These are phyloP conservation scores for Microplitis mediator DNA, from an alignment of 1,140 invertebrate genomes.

Conservation along the genomic window DNA sequence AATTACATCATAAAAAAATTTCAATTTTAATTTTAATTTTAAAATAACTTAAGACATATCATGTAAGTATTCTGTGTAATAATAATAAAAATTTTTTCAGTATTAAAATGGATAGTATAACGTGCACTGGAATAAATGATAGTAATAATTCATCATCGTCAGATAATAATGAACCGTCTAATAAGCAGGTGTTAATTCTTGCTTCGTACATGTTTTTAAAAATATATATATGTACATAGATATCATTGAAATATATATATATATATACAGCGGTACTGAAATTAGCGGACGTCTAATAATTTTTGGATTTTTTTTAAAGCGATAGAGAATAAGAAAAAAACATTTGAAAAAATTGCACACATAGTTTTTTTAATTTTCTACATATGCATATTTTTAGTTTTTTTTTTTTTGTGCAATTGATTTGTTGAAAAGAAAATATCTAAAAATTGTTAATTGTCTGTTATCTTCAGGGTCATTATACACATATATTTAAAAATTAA, in stretches of 20 bases:
- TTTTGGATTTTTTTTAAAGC: too few species aligned
- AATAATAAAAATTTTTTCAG: slow-evolving; percentile 19
- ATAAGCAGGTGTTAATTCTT: slow-evolving; percentile 32
- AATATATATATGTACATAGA: not conserved
- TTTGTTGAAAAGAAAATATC: too few species aligned
- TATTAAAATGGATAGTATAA: slow-evolving; percentile 17
- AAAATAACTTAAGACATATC: not conserved
- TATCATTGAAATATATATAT: slow-evolving; percentile 2
- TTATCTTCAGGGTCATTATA: too few species aligned
- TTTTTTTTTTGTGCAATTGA: too few species aligned
- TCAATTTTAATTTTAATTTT: slow-evolving; percentile 11
- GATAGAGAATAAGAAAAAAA: too few species aligned
- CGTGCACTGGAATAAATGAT: not conserved
- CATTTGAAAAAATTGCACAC: too few species aligned
- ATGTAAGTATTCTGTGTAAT: not conserved
- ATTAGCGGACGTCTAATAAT: not conserved
- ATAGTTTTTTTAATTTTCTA: too few species aligned
- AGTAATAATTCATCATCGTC: slow-evolving; percentile 18
- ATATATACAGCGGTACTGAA: too few species aligned
- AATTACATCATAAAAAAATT: slow-evolving; percentile 22
- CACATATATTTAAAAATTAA: too few species aligned
- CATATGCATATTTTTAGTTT: too few species aligned
- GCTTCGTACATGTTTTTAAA: slow-evolving; percentile 1
- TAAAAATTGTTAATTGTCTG: too few species aligned
- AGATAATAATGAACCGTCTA: slow-evolving; percentile 23